Base-by-base conservation (phyloP, 2,797 vertebrate genomes). In the Pachyuromys duprasi region DNA sequence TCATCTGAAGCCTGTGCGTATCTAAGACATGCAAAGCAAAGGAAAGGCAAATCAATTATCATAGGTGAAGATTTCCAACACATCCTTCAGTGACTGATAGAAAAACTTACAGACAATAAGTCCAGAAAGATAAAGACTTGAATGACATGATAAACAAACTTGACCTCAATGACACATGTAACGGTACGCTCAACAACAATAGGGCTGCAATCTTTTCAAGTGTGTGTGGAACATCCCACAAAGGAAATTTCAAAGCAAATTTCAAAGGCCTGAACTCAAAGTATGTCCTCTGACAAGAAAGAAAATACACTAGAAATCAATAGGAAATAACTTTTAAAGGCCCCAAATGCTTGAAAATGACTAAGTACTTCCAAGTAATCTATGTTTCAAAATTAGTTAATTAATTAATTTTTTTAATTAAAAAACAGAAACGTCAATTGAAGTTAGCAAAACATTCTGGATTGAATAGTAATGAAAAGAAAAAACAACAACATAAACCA, bases 391-490 rank as follows among this genome's bases (percentile, higher is more conserved):
- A 96, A 87, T 28, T 4, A 69, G 33, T 72, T 36, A 28, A 70
- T 86, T 70, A 72, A 70, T 86, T 86, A 86, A 57, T 36, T 72
- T 87, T 65, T 87, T 87, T 49, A 93, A 93, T 80, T 45, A 42
- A 80, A 97, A 95, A 90, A 93, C 76, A 91, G 65, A 95, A 93
- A 88, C 75, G 39, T 94, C 86, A 62, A 18, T 45, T 70, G 33
- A 93, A 95, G 90, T 94, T 57, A 22, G 96, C 28, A 92, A 95
- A 91, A 92, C 26, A 78, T 26, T 96, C 62, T 65, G 36, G 93
- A 62, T 31, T 22, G 22, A 86, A 82, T 39, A 87, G 92, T 93
- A 91, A 89, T 26, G 8, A 93, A 33, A 57, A 57, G 62, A 2
- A 18, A 75, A 57, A 55, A 53, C 5, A 53, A 53, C 49, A 5